Base-by-base conservation (phyloP, 2,888 invertebrate species). In the Trissoscelio sp. region DNA sequence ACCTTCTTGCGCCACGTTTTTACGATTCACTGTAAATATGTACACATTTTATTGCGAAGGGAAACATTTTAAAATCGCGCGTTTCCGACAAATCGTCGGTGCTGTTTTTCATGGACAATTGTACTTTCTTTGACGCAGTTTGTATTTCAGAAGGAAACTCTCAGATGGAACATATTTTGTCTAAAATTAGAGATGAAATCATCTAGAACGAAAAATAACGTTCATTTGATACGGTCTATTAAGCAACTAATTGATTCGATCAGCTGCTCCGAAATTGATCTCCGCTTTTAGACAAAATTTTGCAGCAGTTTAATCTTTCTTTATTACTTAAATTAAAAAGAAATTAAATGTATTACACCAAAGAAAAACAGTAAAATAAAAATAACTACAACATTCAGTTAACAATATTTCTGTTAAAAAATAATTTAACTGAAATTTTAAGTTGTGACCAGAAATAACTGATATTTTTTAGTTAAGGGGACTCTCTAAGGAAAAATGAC, bases 151-250 rank as follows among this genome's bases (percentile, higher is more conserved):
- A 42, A 42, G 5, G 16, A 42, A 42, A 42, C 14, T 39, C 39
- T 42, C 24, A 12, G 6, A 24, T 48, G 7, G 9, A 37, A 37
- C 7, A 37, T 7, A 12, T 34, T 14, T 55, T 28, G 14, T 55
- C 39, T 44, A 22, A 44, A 69, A 69, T 69, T 69, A 69, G 57
- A 69, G 20, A 55, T 14, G n/a, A 44, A 57, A 31, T 55, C 55
- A 44, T 5, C 1, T 16, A 24, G 9, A 55, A 14, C 37, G 6
- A 67, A 57, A 55, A 55, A 37, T 31, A 12, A 24, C 37, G 12
- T 18, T 24, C 1, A 7, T 37, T 18, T 70, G 58, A 37, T 37
- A 70, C 16, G 58, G 58, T 34, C 70, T 48, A 48, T 58, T 70
- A 58, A 14, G 1, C 22, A 3, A 6, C 24, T 70, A 70, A 70